A percentile compares a stretch with the other conserved stretches of the same genome.
Conservation (phyloP, 2,113 vertebrate genomes). For the Trochalopteron elliotii region DNA sequence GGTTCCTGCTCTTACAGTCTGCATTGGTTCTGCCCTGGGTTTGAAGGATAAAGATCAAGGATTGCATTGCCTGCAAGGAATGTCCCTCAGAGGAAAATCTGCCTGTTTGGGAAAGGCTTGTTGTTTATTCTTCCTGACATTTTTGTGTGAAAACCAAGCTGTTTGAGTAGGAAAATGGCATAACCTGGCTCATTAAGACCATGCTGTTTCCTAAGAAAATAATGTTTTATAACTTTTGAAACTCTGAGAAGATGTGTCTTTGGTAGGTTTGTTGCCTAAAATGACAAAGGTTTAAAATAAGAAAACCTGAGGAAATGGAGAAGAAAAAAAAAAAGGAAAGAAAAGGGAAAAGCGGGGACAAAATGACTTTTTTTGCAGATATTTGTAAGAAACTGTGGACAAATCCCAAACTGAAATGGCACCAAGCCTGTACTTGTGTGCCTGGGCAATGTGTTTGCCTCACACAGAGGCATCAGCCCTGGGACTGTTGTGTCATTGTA, state of each 20-base stretch:
- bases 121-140: background rate
- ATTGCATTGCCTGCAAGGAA: background rate
- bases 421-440: background rate
- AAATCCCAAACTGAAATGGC: background rate
- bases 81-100: background rate
- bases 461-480: background rate
- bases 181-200: background rate
- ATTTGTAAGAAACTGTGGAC: background rate
- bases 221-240: background rate
- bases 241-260: background rate
- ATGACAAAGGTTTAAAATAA: background rate
- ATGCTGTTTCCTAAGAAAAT: background rate
- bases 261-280: background rate
- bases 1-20: background rate
- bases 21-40: background rate
- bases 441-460: background rate
- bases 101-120: background rate
- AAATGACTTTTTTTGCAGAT: background rate
- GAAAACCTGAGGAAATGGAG: background rate
- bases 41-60: background rate
- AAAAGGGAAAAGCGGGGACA: rapidly evolving
- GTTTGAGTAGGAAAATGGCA: background rate
- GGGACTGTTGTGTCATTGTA: background rate
- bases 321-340: rapidly evolving
- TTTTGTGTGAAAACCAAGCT: background rate